Conservation (phyloP, 2,888 invertebrate species). For the Poecilobothrus nobilitatus region DNA sequence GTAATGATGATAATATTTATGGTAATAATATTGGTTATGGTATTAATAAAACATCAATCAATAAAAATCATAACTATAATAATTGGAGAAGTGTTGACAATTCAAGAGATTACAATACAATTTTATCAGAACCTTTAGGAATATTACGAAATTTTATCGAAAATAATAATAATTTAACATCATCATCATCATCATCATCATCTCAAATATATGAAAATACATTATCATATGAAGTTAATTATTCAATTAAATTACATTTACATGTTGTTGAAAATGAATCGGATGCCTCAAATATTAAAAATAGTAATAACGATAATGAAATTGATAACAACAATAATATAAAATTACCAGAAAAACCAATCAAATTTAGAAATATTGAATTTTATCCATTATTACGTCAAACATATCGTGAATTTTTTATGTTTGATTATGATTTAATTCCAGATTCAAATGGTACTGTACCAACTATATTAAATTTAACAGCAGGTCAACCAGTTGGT, state of each 20-base stretch:
- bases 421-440: slow-evolving; percentile 64
- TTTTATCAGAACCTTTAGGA: neutral
- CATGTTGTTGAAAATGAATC: slow-evolving; percentile 23
- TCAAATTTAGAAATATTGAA: slow-evolving; percentile 32
- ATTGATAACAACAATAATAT: slow-evolving; percentile 12
- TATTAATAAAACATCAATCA: slow-evolving; percentile 17
- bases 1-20: slow-evolving; percentile 10
- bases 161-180: neutral
- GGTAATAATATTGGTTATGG: neutral
- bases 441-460: slow-evolving; percentile 55
- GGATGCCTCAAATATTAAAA: slow-evolving; percentile 1
- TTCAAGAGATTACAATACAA: neutral
- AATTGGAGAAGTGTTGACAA: neutral
- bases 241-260: slow-evolving; percentile 33
- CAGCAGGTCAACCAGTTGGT: slow-evolving; percentile 54
- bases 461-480: slow-evolving; percentile 59
- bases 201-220: neutral
- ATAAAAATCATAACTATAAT: slow-evolving; percentile 11
- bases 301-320: slow-evolving; percentile 8
- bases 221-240: slow-evolving; percentile 28
- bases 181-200: too few relatives aligned
- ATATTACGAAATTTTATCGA: neutral
- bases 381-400: slow-evolving; percentile 47
- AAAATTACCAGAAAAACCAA: slow-evolving; percentile 29
- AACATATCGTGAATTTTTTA: slow-evolving; percentile 64